Evolutionary conservation across 92 coral and sea anemone species (phyloP), one percentile per base, ranked within the genome.

Genomic region (Umimayanthus kanabou): DNA sequence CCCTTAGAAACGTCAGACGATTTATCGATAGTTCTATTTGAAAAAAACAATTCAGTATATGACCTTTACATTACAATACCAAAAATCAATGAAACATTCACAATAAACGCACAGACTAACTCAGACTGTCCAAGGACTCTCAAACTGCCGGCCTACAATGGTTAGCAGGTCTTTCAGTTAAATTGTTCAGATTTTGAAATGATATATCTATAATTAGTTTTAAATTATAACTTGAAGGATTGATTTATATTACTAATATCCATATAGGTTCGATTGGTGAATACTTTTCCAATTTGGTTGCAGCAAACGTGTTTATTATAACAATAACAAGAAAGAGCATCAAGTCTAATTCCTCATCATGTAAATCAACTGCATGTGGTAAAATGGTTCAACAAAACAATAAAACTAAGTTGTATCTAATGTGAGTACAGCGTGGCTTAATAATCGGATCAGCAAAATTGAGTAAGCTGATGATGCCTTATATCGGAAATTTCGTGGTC

Each of bases 381-480:
- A 33, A 33, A 40, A 18, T 18, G 72, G 30, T 66, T 66, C 72
- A 43, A 43, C 49, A 43, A 43, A 33, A 33, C 37, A 33, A 33
- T 33, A 33, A 33, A 33, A 33, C 37, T 33, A 33, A 2, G 37
- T 33, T 33, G 37, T 33, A 33, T 33, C 37, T n/a, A n/a, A n/a
- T 33, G 37, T 33, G 37, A 33, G n/a, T n/a, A n/a, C n/a, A n/a
- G n/a, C n/a, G n/a, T n/a, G n/a, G n/a, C n/a, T n/a, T 33, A 33
- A 33, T 33, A 33, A 33, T 33, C 37, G 37, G 37, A 0, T 33
- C 37, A 33, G 37, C 37, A 76, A 42, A 43, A 42, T 43, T 76
- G 80, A 76, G 42, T 76, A 76, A 39, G 80, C 80, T 76, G 80
- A 43, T 76, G 80, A 43, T 40, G 64, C 30, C 42, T 22, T 76